Evolutionary conservation across 2,888 invertebrate genomes (phyloP), one percentile per base, ranked within the genome.

Genomic region (Acleris emargana): DNA sequence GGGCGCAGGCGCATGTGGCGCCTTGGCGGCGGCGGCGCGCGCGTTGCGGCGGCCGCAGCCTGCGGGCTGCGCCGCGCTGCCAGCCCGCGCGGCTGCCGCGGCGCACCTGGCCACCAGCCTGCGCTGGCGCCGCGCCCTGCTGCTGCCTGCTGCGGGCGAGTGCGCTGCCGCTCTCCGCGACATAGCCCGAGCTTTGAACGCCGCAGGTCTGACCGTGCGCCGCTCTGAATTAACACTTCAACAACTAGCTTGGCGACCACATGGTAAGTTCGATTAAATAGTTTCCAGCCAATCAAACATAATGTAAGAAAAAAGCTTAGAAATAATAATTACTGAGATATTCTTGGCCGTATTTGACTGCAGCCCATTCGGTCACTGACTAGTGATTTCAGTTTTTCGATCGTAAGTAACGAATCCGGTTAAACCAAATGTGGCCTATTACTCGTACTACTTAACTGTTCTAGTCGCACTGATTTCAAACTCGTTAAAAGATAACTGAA

Each of bases 1-100:
- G 49, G 82, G 79, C 64, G 79, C 73, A 6, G 77, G 64, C 58
- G 75, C 71, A 57, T 82, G 81, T 74, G 77, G 62, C 62, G 81
- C 76, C 69, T 72, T 77, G 71, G 71, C 58, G 61, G 83, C 72
- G 57, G 82, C 77, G 67, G 78, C 75, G 69, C 77, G 67, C 17
- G 77, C 72, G 66, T 75, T 73, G 64, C 71, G 69, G 16, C 73
- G 67, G 55, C 75, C 75, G 52, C 71, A 64, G 58, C 76, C 76
- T 5, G 72, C 62, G 42, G 68, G 58, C 18, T 79, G 82, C 70
- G 45, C 67, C 71, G 64, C 75, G 49, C 67, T 74, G 49, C 66
- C 77, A 47, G 79, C 77, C 55, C 78, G 79, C 68, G 75, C 68
- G 51, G 76, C 75, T 25, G 80, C 81, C 9, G 73, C 72, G 5